Percentiles rank a stretch among this genome's conserved stretches.
These are phyloP conservation scores for Pogonocherus hispidulus DNA, from an alignment of 2,888 invertebrate species.

Conservation along the genomic window DNA sequence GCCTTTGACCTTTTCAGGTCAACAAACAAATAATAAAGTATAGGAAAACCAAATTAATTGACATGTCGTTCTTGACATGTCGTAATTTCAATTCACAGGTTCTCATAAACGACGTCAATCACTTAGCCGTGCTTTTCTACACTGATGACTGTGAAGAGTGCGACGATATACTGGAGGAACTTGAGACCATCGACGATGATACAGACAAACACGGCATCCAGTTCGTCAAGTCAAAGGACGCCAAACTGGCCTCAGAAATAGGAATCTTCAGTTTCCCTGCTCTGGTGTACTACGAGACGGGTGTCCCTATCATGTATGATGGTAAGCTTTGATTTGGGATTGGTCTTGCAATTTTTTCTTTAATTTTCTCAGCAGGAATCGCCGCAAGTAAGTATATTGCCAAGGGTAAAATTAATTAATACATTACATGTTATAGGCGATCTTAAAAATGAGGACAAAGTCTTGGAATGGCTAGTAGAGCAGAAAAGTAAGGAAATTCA, in stretches of 20 bases:
- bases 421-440: slow-evolving; percentile 80
- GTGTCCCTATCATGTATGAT: slow-evolving; percentile 94
- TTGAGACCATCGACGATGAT: slow-evolving; percentile 93
- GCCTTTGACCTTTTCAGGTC: too few species aligned
- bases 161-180: slow-evolving; percentile 85
- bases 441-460: slow-evolving; percentile 94
- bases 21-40: too few species aligned
- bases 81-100: too few species aligned
- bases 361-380: slow-evolving; percentile 42
- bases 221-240: slow-evolving; percentile 93
- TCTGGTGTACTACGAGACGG: slow-evolving; percentile 92
- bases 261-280: slow-evolving; percentile 94
- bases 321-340: slow-evolving; percentile 75
- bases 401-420: slow-evolving; percentile 32
- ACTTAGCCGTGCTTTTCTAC: slow-evolving; percentile 93
- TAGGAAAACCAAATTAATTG: too few species aligned
- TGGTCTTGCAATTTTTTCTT: slow-evolving; percentile 28
- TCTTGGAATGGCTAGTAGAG: slow-evolving; percentile 95
- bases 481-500: slow-evolving; percentile 93
- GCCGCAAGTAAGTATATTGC: slow-evolving; percentile 34
- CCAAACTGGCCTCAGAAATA: slow-evolving; percentile 89
- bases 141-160: slow-evolving; percentile 87
- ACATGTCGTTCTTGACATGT: too few species aligned
- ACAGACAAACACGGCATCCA: slow-evolving; percentile 94
- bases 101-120: slow-evolving; percentile 90